Evolutionary conservation across 2,113 vertebrate genomes (phyloP).

Genomic region (Laticauda colubrina): DNA sequence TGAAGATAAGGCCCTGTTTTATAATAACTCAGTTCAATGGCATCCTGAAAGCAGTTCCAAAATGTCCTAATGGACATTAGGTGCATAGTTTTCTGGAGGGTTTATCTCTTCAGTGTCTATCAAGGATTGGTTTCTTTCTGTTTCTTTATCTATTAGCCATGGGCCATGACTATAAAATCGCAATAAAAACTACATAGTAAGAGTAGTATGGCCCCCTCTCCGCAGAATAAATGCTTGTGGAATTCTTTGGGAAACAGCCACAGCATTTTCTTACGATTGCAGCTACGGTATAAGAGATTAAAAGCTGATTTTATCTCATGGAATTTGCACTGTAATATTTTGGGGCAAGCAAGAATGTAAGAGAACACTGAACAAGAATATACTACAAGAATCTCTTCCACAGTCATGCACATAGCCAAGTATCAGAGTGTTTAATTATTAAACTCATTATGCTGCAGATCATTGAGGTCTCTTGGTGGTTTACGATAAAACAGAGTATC

Average conservation of each 20-base stretch:
- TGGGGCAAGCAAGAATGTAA: not conserved
- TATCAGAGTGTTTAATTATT: not conserved
- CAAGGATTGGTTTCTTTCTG: not conserved
- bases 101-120: not conserved
- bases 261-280: not conserved
- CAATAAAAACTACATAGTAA: not conserved
- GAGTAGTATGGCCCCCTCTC: not conserved
- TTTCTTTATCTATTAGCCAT: not conserved
- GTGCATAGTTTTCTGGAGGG: not conserved
- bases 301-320: not conserved
- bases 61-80: not conserved
- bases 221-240: not conserved
- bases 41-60: not conserved
- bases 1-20: not conserved
- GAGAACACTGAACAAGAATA: not conserved
- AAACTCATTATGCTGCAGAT: not conserved
- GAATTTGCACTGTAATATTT: not conserved
- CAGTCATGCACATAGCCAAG: not conserved
- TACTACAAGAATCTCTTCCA: not conserved
- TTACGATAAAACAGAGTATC: not conserved
- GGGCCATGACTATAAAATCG: not conserved
- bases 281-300: not conserved
- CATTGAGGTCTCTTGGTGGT: not conserved
- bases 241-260: not conserved
- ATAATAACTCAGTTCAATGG: not conserved